A percentile compares a stretch with the other conserved stretches of the same genome.
Conservation (phyloP, 2,888 invertebrate species). For the Synergus itoensis region DNA sequence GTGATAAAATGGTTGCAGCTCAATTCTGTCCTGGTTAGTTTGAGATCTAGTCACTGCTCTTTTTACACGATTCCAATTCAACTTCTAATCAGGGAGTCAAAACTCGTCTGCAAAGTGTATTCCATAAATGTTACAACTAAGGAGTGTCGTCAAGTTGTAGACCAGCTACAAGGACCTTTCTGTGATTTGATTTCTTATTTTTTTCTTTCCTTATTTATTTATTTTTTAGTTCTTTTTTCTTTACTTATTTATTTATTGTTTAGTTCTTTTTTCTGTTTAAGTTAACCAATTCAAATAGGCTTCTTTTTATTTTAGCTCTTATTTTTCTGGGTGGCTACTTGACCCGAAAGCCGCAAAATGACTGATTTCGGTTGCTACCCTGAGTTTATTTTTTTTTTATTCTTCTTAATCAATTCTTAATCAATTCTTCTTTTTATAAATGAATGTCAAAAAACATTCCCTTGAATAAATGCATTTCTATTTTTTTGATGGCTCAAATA, state of each 20-base stretch:
- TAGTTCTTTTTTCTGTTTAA: neutral
- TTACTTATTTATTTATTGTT: slow-evolving; percentile 6
- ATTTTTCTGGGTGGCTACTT: neutral
- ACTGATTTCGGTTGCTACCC: neutral
- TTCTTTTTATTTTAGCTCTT: neutral
- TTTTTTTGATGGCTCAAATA: slow-evolving; percentile 44
- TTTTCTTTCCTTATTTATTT: slow-evolving; percentile 20
- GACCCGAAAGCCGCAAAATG: neutral
- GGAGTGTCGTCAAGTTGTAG: slow-evolving; percentile 29
- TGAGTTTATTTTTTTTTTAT: neutral
- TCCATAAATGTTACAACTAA: slow-evolving; percentile 38
- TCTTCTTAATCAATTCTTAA: no score
- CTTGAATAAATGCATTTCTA: slow-evolving; percentile 80
- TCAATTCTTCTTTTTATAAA: no score
- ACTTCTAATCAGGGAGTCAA: slow-evolving; percentile 28
- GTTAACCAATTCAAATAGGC: neutral
- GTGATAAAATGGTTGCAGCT: neutral
- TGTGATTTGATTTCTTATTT: slow-evolving; percentile 36
- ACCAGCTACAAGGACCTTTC: slow-evolving; percentile 25
- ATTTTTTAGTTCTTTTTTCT: neutral
- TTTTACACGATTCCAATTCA: slow-evolving; percentile 7
- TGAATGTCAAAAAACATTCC: slow-evolving; percentile 80
- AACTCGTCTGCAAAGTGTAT: slow-evolving; percentile 34
- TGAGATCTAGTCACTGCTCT: slow-evolving; percentile 32
- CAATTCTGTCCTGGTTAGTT: slow-evolving; percentile 9